Conservation (phyloP, 2,113 vertebrate species). For the Atherinomorus stipes region DNA sequence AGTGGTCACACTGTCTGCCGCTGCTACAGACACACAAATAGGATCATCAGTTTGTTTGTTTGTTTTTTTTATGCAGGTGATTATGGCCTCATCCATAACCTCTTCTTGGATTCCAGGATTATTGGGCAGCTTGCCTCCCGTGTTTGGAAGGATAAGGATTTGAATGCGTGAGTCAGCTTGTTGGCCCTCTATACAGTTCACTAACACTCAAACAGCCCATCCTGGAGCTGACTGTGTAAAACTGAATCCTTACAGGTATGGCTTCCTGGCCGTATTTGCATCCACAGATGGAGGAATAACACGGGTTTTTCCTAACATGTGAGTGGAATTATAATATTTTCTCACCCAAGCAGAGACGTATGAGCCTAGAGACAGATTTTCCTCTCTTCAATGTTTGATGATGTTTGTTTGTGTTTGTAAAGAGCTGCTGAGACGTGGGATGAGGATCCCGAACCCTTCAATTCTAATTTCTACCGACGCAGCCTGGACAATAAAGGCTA, state of each 20-base stretch:
- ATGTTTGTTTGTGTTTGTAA: constrained; percentile 26
- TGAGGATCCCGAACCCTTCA: constrained; percentile 94
- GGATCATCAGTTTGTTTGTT: constrained; percentile 6
- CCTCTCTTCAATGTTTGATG: background rate
- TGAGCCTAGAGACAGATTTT: background rate
- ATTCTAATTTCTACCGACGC: constrained; percentile 94
- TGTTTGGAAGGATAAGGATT: constrained; percentile 95
- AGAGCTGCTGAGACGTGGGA: constrained; percentile 96
- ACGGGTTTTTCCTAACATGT: constrained; percentile 95
- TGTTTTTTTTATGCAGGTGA: constrained; percentile 85
- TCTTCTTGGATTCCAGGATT: constrained; percentile 95
- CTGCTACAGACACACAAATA: background rate
- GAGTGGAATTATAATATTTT: constrained; percentile 67
- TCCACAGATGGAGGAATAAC: constrained; percentile 97
- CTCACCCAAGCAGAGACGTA: background rate
- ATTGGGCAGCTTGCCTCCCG: constrained; percentile 92
- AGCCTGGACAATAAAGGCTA: constrained; percentile 97
- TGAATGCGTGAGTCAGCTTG: constrained; percentile 88
- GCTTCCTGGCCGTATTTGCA: constrained; percentile 96
- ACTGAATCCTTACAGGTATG: constrained; percentile 85
- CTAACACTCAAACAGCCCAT: background rate
- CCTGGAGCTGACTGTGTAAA: background rate
- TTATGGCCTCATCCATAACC: constrained; percentile 94
- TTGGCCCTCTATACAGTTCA: background rate
- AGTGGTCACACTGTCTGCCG: background rate